Evolutionary conservation across 2,888 invertebrate species (phyloP).

Genomic region (Drosophila robusta): DNA sequence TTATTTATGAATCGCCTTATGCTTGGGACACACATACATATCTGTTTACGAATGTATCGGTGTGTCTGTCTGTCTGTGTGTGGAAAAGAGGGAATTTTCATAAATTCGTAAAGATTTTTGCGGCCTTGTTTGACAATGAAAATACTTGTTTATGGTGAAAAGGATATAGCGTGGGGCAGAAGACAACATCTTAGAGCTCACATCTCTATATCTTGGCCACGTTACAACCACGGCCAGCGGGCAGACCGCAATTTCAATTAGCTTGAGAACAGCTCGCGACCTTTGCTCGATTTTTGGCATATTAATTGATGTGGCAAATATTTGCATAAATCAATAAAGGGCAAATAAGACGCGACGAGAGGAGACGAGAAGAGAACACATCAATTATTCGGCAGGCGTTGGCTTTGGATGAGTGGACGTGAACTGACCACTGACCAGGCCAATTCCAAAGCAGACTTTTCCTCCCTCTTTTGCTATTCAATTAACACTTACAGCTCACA

Average conservation of each 20-base stretch:
- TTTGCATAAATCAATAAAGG: slow-evolving; percentile 62
- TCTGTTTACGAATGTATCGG: not conserved
- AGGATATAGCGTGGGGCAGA: slow-evolving; percentile 17
- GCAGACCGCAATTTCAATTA: slow-evolving; percentile 65
- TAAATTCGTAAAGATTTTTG: slow-evolving; percentile 48
- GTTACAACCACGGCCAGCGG: not conserved
- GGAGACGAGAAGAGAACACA: slow-evolving; percentile 4
- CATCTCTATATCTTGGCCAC: not conserved
- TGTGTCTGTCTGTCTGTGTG: not conserved
- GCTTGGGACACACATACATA: slow-evolving; percentile 15
- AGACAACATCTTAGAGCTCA: slow-evolving; percentile 5
- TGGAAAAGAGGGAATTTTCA: slow-evolving; percentile 38
- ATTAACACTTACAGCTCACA: slow-evolving; percentile 63
- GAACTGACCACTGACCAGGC: slow-evolving; percentile 20
- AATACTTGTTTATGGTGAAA: slow-evolving; percentile 56
- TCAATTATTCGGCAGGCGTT: slow-evolving; percentile 30
- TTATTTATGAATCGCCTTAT: slow-evolving; percentile 64
- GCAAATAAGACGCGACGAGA: not conserved
- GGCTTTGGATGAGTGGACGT: slow-evolving; percentile 12
- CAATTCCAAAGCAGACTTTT: slow-evolving; percentile 19
- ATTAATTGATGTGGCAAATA: slow-evolving; percentile 70
- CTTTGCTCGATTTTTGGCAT: slow-evolving; percentile 44
- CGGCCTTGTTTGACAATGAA: slow-evolving; percentile 54
- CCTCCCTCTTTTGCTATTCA: slow-evolving; percentile 35
- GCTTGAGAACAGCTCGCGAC: slow-evolving; percentile 38